Evolutionary conservation across 2,797 vertebrate genomes (phyloP).

Genomic region (Falco rusticolus): DNA sequence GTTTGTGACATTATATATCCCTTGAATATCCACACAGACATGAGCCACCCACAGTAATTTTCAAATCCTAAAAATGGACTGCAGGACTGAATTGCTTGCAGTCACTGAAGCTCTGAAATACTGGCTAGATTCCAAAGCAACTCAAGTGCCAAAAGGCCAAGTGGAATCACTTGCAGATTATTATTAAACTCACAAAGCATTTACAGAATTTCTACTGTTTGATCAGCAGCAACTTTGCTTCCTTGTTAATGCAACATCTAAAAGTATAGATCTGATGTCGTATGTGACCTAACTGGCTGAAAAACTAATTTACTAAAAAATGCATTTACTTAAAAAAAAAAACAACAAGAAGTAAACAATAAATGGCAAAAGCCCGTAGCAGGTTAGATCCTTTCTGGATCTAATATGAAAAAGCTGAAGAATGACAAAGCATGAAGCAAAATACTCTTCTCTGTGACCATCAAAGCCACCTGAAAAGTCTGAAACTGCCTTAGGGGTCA

Average conservation of each 20-base stretch:
- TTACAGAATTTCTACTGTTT: background rate
- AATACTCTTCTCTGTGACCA: background rate
- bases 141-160: background rate
- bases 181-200: background rate
- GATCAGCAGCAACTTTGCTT: background rate
- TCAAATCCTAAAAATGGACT: background rate
- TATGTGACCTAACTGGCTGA: background rate
- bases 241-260: background rate
- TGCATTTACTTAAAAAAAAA: background rate
- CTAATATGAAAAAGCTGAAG: background rate
- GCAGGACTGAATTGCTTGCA: background rate
- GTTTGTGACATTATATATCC: background rate
- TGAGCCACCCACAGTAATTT: background rate
- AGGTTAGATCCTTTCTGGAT: background rate
- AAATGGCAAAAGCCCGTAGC: background rate
- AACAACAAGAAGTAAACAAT: background rate
- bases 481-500: background rate
- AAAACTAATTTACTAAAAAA: background rate
- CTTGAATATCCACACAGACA: background rate
- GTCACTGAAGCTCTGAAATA: background rate
- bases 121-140: constrained; percentile 12
- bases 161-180: background rate
- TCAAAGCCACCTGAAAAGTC: background rate
- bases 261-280: background rate
- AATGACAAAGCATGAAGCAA: background rate